Evolutionary conservation across 2,113 vertebrate species (phyloP).

Genomic region (zebrafish (Danio rerio)): DNA sequence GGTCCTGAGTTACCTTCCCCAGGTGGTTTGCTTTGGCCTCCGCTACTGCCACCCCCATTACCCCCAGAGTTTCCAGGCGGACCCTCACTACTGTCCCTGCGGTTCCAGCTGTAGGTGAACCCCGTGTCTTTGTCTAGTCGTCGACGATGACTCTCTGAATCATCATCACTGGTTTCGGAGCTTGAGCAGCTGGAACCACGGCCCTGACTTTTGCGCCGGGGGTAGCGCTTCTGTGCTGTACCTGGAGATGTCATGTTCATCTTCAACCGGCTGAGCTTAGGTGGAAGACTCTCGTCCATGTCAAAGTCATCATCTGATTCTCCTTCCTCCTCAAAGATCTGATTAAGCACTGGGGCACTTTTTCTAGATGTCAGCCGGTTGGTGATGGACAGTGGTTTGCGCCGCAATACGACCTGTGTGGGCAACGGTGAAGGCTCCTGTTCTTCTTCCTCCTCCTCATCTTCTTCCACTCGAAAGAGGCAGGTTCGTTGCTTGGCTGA

Average conservation of each 20-base stretch:
- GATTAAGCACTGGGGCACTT: constrained; percentile 94
- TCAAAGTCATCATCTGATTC: constrained; percentile 96
- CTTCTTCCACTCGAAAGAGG: constrained; percentile 93
- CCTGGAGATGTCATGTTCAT: constrained; percentile 94
- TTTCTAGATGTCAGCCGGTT: constrained; percentile 94
- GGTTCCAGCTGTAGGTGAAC: constrained; percentile 88
- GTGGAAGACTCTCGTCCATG: constrained; percentile 92
- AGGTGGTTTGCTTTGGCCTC: constrained; percentile 84
- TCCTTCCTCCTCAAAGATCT: constrained; percentile 97
- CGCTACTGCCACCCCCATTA: constrained; percentile 74
- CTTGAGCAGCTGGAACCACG: constrained; percentile 95
- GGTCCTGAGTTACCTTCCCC: constrained; percentile 75
- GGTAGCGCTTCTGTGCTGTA: constrained; percentile 89
- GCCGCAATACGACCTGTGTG: constrained; percentile 88
- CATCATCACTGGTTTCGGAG: constrained; percentile 95
- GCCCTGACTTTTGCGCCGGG: constrained; percentile 92
- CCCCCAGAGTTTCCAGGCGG: constrained; percentile 89
- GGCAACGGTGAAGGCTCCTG: constrained; percentile 84
- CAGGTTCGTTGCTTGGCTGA: constrained; percentile 84
- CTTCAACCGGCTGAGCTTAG: constrained; percentile 93
- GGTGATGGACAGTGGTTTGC: constrained; percentile 92
- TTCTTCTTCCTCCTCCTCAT: constrained; percentile 96
- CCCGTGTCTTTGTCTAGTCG: constrained; percentile 90
- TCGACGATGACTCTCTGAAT: constrained; percentile 89
- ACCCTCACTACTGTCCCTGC: constrained; percentile 93